Percentiles rank a stretch among this genome's conserved stretches.
phyloP scores from a whole-genome alignment of 2,888 invertebrate species.

The Lepidonotus clava region DNA sequence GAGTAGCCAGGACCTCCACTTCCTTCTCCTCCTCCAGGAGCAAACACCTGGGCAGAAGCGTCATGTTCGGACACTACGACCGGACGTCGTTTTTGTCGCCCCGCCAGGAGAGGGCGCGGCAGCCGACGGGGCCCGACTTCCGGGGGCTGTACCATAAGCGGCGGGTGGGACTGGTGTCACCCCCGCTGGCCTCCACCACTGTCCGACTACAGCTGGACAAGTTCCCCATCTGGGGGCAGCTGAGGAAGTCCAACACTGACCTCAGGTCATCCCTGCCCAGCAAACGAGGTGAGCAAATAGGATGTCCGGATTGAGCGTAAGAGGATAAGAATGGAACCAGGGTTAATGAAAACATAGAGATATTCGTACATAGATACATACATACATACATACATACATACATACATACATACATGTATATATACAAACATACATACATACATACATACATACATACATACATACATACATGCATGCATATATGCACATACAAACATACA shows the following conservation, averaged over 20 bases:
- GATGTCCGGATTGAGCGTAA: too few species aligned
- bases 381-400: too few species aligned
- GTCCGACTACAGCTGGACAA: slow-evolving; percentile 37
- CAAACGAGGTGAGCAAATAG: slow-evolving; percentile 1
- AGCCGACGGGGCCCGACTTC: neutral
- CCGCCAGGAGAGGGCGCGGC: slow-evolving; percentile 44
- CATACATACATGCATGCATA: too few species aligned
- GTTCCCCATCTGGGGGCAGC: slow-evolving; percentile 40
- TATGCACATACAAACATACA: too few species aligned
- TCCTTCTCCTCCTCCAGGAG: neutral
- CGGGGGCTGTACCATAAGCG: slow-evolving; percentile 27
- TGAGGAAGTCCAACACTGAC: neutral
- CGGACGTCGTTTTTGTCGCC: slow-evolving; percentile 36
- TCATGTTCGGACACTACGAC: slow-evolving; percentile 29
- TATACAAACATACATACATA: too few species aligned
- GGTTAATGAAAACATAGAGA: too few species aligned
- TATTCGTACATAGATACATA: too few species aligned
- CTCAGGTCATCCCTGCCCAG: slow-evolving; percentile 22
- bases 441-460: too few species aligned
- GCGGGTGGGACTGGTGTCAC: slow-evolving; percentile 35
- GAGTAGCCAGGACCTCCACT: too few species aligned
- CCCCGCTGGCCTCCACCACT: slow-evolving; percentile 4
- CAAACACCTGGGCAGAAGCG: neutral
- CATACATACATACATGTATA: too few species aligned
- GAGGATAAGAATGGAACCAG: too few species aligned